Percentiles rank a stretch among this genome's conserved stretches.
Conservation (phyloP, 2,113 vertebrate species). For the Helogale parvula region DNA sequence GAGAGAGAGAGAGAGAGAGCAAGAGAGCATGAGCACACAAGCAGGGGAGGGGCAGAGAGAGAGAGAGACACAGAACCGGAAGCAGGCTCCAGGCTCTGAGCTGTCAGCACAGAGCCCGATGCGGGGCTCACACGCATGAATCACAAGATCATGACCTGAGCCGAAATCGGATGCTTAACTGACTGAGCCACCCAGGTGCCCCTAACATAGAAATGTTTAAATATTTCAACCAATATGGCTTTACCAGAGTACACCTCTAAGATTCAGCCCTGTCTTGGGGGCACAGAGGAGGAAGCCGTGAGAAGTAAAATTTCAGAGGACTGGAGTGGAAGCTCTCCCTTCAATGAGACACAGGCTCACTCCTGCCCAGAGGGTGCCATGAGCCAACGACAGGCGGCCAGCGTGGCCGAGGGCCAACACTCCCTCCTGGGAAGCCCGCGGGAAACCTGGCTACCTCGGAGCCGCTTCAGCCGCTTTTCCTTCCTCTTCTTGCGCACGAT, state of each 20-base stretch:
- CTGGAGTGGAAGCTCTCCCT: neutral
- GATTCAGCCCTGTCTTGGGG: neutral
- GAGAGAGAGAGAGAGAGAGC: too few relatives aligned
- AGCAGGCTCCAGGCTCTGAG: too few relatives aligned
- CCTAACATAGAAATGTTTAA: neutral
- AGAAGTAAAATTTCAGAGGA: neutral
- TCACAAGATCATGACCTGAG: too few relatives aligned
- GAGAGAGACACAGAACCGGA: too few relatives aligned
- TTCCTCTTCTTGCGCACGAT: constrained; percentile 98
- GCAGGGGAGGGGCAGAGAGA: too few relatives aligned
- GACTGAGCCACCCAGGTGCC: too few relatives aligned
- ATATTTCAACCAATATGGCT: neutral
- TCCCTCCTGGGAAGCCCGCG: neutral
- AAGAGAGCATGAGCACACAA: too few relatives aligned
- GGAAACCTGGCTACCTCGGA: constrained; percentile 89
- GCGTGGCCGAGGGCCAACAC: too few relatives aligned
- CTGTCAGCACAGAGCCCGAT: too few relatives aligned
- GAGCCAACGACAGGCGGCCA: neutral
- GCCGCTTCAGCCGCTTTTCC: constrained; percentile 96
- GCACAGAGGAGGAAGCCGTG: neutral
- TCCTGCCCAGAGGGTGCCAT: neutral
- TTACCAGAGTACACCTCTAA: neutral
- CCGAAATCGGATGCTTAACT: too few relatives aligned
- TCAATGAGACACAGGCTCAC: neutral
- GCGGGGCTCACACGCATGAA: too few relatives aligned